These are phyloP conservation scores for Conopomorpha cramerella DNA, from an alignment of 1,140 invertebrate genomes.

Conservation along the genomic window DNA sequence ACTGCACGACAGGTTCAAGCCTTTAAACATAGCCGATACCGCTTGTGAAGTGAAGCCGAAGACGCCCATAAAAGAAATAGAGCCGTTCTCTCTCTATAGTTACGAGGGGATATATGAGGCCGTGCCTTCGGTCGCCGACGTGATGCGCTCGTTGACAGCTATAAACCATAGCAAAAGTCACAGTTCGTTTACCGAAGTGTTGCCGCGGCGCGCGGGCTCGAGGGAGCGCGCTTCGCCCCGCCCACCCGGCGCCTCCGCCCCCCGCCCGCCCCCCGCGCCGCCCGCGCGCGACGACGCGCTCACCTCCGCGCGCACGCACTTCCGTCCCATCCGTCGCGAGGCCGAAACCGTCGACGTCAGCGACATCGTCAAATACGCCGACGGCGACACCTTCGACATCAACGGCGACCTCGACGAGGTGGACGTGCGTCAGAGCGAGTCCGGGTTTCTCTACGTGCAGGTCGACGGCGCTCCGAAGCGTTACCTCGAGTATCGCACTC, in stretches of 20 bases:
- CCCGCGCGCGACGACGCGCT: slow-evolving; percentile 67
- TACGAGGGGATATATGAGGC: slow-evolving; percentile 38
- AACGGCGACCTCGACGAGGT: slow-evolving; percentile 66
- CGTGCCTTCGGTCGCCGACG: slow-evolving; percentile 29
- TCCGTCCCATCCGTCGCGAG: slow-evolving; percentile 72
- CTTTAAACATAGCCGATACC: too few species aligned
- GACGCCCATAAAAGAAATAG: too few species aligned
- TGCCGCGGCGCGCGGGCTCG: slow-evolving; percentile 32
- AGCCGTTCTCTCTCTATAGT: slow-evolving; percentile 31
- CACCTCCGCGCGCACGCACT: slow-evolving; percentile 74
- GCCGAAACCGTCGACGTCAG: slow-evolving; percentile 38
- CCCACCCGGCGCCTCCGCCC: slow-evolving; percentile 7
- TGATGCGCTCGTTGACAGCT: slow-evolving; percentile 46
- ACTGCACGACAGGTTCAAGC: slow-evolving; percentile 38
- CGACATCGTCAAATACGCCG: slow-evolving; percentile 52
- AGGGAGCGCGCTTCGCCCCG: slow-evolving; percentile 5
- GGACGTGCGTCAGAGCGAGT: slow-evolving; percentile 51
- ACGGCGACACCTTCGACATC: slow-evolving; percentile 72
- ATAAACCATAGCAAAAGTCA: slow-evolving; percentile 63
- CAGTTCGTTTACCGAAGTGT: slow-evolving; percentile 64
- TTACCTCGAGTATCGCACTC: slow-evolving; percentile 58
- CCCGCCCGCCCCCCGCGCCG: slow-evolving; percentile 5
- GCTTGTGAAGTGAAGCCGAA: too few species aligned
- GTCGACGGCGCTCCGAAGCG: slow-evolving; percentile 36
- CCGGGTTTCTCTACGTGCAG: slow-evolving; percentile 50